Evolutionary conservation across 2,888 invertebrate species (phyloP).

Genomic region (Zele albiditarsus): DNA sequence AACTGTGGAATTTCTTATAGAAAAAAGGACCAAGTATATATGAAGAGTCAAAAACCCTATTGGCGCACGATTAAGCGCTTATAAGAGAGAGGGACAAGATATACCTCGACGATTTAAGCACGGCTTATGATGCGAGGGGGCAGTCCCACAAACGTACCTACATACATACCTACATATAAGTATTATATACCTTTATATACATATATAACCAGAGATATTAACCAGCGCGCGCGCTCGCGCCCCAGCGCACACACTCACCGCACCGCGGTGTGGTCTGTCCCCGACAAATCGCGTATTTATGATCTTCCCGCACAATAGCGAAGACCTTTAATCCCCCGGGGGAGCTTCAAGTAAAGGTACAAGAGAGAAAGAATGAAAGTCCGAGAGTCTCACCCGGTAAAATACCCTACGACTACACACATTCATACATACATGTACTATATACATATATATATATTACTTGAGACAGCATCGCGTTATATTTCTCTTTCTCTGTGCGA

Average conservation of each 20-base stretch:
- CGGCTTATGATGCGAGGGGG: constrained; percentile 50
- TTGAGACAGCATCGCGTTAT: constrained; percentile 54
- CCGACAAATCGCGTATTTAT: constrained; percentile 71
- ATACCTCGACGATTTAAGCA: constrained; percentile 57
- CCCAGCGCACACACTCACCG: constrained; percentile 27
- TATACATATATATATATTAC: constrained; percentile 22
- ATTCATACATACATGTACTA: constrained; percentile 21
- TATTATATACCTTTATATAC: background rate
- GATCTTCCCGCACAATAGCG: constrained; percentile 65
- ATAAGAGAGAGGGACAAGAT: constrained; percentile 51
- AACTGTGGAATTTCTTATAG: constrained; percentile 6
- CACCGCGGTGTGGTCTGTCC: constrained; percentile 61
- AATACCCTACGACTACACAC: constrained; percentile 19
- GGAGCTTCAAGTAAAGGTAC: constrained; percentile 32
- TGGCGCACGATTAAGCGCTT: constrained; percentile 61
- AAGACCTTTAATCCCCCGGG: constrained; percentile 65
- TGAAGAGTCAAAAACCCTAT: constrained; percentile 48
- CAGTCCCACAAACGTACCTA: background rate
- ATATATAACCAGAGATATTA: constrained; percentile 48
- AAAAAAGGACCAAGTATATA: constrained; percentile 30
- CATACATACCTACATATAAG: background rate
- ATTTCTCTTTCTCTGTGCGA: constrained; percentile 52
- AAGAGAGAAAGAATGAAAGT: constrained; percentile 8
- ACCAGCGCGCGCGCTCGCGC: constrained; percentile 47
- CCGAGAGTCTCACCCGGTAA: constrained; percentile 19